Percentiles rank a stretch among this genome's conserved stretches.
Evolutionary conservation across 2,888 invertebrate species (phyloP).

Genomic region (Anoncus sp.): DNA sequence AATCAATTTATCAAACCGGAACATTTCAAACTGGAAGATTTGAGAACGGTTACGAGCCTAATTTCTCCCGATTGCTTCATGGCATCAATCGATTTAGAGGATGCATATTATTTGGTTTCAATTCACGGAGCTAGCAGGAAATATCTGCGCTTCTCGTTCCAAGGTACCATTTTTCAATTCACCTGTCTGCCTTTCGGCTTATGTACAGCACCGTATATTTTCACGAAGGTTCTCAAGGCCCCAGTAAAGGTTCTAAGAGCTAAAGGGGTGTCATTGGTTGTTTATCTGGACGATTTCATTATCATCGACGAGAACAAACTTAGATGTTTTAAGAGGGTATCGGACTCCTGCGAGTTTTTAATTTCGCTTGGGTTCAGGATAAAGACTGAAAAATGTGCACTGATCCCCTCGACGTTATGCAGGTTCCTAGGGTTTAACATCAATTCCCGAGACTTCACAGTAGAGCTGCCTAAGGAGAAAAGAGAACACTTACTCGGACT

Average conservation of each 20-base stretch:
- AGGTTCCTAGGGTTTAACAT: constrained; percentile 41
- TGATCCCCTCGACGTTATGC: not conserved
- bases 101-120: constrained; percentile 18
- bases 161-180: not conserved
- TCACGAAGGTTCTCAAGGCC: constrained; percentile 28
- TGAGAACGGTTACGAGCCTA: not conserved
- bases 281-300: constrained; percentile 32
- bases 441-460: not conserved
- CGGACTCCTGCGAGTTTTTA: not conserved
- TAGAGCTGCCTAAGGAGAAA: constrained; percentile 32
- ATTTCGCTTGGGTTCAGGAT: not conserved
- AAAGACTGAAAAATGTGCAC: not conserved
- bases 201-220: constrained; percentile 8
- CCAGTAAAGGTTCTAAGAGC: not conserved
- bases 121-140: not conserved
- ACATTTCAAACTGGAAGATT: constrained; percentile 17
- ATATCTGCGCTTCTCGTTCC: constrained; percentile 1
- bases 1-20: not conserved
- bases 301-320: not conserved
- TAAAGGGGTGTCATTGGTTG: constrained; percentile 7
- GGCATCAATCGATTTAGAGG: not conserved
- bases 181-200: constrained; percentile 9
- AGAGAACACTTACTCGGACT: not conserved
- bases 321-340: not conserved
- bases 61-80: not conserved